Percentiles rank a stretch among this genome's conserved stretches.
phyloP scores from a whole-genome alignment of 2,888 invertebrate species.

The Molorchus minor region DNA sequence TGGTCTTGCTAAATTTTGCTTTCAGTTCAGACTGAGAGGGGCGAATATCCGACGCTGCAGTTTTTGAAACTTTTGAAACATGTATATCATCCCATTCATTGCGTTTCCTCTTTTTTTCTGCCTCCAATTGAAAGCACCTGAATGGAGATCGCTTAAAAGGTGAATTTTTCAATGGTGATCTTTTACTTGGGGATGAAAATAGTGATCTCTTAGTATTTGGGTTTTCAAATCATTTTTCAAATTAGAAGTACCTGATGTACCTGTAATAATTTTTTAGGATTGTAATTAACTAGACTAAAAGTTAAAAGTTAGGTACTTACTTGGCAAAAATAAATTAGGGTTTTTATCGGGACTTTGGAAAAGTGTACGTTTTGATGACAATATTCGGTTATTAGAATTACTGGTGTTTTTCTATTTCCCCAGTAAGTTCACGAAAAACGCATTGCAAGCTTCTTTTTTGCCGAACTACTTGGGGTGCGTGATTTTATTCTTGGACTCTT shows the following conservation, averaged over 20 bases:
- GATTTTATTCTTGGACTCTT: constrained; percentile 65
- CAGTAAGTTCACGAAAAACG: constrained; percentile 51
- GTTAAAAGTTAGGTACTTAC: constrained; percentile 36
- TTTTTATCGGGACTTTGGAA: constrained; percentile 73
- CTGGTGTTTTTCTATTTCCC: constrained; percentile 47
- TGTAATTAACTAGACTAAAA: constrained; percentile 7
- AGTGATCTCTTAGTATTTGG: constrained; percentile 41
- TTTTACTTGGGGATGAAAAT: constrained; percentile 48
- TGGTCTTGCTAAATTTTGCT: constrained; percentile 32
- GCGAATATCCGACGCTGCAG: constrained; percentile 69
- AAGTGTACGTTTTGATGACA: constrained; percentile 71
- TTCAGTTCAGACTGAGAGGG: constrained; percentile 37
- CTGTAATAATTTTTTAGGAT: constrained; percentile 25
- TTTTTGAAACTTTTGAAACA: constrained; percentile 66
- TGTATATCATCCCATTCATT: constrained; percentile 58
- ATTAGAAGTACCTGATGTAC: constrained; percentile 36
- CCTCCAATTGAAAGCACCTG: constrained; percentile 37
- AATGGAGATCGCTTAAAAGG: constrained; percentile 62
- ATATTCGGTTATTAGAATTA: constrained; percentile 35
- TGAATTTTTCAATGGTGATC: constrained; percentile 68
- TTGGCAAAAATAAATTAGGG: constrained; percentile 40
- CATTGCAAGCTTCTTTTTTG: constrained; percentile 67
- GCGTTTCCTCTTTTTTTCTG: constrained; percentile 65
- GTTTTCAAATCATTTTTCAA: constrained; percentile 32
- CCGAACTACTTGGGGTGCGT: constrained; percentile 70